Conservation (phyloP, 2,797 vertebrate species). For the Varecia variegata region DNA sequence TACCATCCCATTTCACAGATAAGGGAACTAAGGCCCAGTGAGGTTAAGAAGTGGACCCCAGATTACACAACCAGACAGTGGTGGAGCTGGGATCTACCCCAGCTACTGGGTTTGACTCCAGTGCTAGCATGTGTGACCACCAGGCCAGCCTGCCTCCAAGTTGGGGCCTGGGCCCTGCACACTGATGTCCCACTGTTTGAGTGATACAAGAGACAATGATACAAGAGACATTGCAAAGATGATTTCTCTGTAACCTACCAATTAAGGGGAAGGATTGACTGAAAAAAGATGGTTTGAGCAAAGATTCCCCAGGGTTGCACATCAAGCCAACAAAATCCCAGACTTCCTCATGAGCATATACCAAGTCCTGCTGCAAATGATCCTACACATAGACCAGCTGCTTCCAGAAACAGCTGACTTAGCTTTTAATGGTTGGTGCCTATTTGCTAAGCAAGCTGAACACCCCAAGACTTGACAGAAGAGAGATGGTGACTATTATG, state of each 20-base stretch:
- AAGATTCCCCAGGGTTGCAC: not conserved
- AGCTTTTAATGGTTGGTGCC: not conserved
- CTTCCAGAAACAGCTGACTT: not conserved
- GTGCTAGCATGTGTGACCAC: not conserved
- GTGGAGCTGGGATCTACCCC: not conserved
- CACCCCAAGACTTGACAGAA: not conserved
- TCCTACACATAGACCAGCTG: not conserved
- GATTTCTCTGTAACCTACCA: not conserved
- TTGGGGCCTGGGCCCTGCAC: not conserved
- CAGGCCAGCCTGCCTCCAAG: not conserved
- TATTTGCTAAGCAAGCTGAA: not conserved
- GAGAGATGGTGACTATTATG: accelerated
- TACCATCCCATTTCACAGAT: not conserved
- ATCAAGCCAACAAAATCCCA: not conserved
- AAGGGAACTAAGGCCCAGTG: not conserved
- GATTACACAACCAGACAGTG: not conserved
- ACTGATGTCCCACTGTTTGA: not conserved
- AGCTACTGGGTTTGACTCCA: not conserved
- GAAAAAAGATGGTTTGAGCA: not conserved
- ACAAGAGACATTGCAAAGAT: not conserved
- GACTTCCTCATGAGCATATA: not conserved
- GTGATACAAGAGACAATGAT: too few relatives aligned
- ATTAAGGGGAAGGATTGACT: not conserved
- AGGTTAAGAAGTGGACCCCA: not conserved
- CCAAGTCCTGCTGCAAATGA: not conserved